A percentile compares a stretch with the other conserved stretches of the same genome.
phyloP scores from a whole-genome alignment of 2,797 vertebrate genomes.

The Diplodus sargus region DNA sequence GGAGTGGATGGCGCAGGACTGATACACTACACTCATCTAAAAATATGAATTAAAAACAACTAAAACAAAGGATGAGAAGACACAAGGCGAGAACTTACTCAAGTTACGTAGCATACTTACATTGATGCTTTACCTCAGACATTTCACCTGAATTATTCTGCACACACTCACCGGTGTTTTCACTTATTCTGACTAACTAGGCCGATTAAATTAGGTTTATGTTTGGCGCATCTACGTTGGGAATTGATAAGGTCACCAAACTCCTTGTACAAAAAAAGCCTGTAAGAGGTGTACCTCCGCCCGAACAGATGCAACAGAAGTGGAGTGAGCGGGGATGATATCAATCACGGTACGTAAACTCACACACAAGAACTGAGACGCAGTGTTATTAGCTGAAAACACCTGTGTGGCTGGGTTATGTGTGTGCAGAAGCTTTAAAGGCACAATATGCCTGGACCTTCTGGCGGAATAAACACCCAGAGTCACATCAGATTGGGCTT shows the following conservation, averaged over 20 bases:
- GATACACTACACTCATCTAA: neutral
- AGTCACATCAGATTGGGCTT: too few relatives aligned
- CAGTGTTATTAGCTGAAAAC: neutral
- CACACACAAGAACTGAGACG: neutral
- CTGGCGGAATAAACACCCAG: too few relatives aligned
- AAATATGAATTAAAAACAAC: neutral
- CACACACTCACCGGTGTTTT: conserved; percentile 1
- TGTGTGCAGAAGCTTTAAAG: too few relatives aligned
- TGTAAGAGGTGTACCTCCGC: neutral
- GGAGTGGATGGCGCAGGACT: conserved; percentile 8
- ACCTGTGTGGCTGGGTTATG: neutral
- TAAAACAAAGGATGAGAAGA: neutral
- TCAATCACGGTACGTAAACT: neutral
- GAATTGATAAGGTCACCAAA: conserved; percentile 1
- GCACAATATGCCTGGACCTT: too few relatives aligned
- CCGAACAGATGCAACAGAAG: neutral
- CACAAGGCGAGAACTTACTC: neutral
- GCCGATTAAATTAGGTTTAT: conserved; percentile 1
- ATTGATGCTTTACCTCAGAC: neutral
- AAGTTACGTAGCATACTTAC: neutral
- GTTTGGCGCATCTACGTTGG: conserved; percentile 1
- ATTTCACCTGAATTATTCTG: neutral
- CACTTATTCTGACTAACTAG: conserved; percentile 4
- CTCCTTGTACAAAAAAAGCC: neutral
- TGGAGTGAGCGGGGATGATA: neutral